Percentiles rank a stretch among this genome's conserved stretches.
These are phyloP conservation scores for Hydrozoanthus gracilis DNA, from an alignment of 92 coral and sea anemone genomes.

Conservation along the genomic window DNA sequence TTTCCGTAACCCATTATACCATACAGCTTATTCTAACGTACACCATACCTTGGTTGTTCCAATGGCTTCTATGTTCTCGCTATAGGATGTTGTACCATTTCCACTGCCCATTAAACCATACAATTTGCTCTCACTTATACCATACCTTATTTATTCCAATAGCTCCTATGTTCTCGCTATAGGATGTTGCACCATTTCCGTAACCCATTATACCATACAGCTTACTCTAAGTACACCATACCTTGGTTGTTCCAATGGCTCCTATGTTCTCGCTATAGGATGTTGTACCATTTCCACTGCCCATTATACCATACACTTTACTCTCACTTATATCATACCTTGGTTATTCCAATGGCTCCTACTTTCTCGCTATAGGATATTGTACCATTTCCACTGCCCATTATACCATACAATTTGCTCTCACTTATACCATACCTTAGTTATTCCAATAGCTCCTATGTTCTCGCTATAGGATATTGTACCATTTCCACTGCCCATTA, in stretches of 20 bases:
- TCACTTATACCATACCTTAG: not conserved
- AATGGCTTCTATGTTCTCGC: conserved; percentile 87
- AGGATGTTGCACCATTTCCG: conserved; percentile 64
- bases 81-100: conserved; percentile 88
- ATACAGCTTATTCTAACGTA: not conserved
- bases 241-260: conserved; percentile 91
- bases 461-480: conserved; percentile 76
- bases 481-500: no score
- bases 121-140: not conserved
- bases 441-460: not conserved
- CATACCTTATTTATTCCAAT: not conserved
- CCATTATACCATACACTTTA: no score
- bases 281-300: conserved; percentile 90
- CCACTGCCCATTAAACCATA: conserved; percentile 64
- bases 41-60: conserved; percentile 81
- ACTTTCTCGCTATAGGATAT: conserved; percentile 88
- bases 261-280: no score
- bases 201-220: conserved; percentile 33
- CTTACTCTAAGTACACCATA: conserved; percentile 11
- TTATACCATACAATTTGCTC: not conserved
- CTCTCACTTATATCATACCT: conserved; percentile 70
- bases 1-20: conserved; percentile 60
- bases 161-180: no score
- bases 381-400: not conserved
- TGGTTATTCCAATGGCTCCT: conserved; percentile 91